Conservation (phyloP, 1,140 invertebrate species). For the Eupristina koningsbergeri region DNA sequence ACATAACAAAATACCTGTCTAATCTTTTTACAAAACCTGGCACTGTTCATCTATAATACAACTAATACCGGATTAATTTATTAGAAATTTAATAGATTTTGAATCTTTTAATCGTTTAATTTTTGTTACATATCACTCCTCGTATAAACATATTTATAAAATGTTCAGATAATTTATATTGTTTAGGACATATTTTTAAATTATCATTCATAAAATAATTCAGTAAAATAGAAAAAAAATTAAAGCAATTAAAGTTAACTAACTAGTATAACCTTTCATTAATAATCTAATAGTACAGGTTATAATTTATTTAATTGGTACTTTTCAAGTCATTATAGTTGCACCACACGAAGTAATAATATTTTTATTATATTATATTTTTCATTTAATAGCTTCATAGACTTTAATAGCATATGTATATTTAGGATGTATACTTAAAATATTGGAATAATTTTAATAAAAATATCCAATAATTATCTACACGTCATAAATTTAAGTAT, state of each 20-base stretch:
- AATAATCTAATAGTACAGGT: not conserved
- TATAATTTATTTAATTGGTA: not conserved
- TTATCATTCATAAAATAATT: not conserved
- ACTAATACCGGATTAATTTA: not conserved
- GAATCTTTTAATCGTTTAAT: no score
- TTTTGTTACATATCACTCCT: no score
- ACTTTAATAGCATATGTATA: not conserved
- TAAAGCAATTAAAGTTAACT: no score
- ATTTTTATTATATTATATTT: not conserved
- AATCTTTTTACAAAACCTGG: no score
- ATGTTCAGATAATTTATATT: not conserved
- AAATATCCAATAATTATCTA: not conserved
- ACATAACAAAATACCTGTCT: no score
- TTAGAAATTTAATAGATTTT: no score
- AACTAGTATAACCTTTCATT: no score
- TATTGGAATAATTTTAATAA: not conserved
- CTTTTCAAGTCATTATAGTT: not conserved
- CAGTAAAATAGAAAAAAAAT: not conserved
- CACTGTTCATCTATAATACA: not conserved
- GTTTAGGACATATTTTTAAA: no score
- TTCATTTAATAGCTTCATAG: not conserved
- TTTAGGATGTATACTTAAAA: not conserved
- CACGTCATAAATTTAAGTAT: not conserved
- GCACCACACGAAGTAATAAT: not conserved
- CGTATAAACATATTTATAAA: not conserved